Evolutionary conservation across 2,888 invertebrate genomes (phyloP).

Genomic region (Plemyria rubiginata): DNA sequence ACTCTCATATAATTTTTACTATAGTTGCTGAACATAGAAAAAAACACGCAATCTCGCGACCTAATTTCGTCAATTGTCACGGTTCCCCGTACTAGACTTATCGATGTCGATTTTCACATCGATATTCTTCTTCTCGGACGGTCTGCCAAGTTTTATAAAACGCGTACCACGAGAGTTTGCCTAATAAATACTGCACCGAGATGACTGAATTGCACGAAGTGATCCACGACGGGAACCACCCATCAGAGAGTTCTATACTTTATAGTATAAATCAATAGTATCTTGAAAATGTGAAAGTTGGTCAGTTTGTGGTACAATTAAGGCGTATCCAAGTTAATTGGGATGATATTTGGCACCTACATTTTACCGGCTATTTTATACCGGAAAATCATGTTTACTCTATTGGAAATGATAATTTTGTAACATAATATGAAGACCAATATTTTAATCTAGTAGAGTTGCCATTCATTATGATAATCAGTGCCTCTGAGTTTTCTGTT

Average conservation of each 20-base stretch:
- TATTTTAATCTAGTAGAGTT: background rate
- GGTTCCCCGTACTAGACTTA: no score
- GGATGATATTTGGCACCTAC: slow-evolving; percentile 31
- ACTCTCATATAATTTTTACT: no score
- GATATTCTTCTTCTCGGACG: no score
- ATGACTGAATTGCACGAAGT: slow-evolving; percentile 32
- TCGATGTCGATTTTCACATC: no score
- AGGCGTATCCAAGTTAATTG: slow-evolving; percentile 29
- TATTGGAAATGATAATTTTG: slow-evolving; percentile 26
- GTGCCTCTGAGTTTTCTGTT: no score
- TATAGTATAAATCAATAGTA: slow-evolving; percentile 29
- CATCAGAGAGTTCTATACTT: slow-evolving; percentile 33
- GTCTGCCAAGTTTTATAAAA: background rate
- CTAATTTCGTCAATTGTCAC: background rate
- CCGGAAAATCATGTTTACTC: slow-evolving; percentile 30
- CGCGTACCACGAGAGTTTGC: slow-evolving; percentile 11
- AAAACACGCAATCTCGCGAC: no score
- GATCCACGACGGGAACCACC: slow-evolving; percentile 28
- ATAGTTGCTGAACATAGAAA: no score
- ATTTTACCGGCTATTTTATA: slow-evolving; percentile 24
- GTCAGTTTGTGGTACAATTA: slow-evolving; percentile 28
- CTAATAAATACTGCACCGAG: slow-evolving; percentile 28
- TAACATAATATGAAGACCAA: slow-evolving; percentile 13
- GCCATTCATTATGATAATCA: background rate
- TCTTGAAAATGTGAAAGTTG: slow-evolving; percentile 34